phyloP scores from a whole-genome alignment of 2,888 invertebrate species.

The Cryptus armator region DNA sequence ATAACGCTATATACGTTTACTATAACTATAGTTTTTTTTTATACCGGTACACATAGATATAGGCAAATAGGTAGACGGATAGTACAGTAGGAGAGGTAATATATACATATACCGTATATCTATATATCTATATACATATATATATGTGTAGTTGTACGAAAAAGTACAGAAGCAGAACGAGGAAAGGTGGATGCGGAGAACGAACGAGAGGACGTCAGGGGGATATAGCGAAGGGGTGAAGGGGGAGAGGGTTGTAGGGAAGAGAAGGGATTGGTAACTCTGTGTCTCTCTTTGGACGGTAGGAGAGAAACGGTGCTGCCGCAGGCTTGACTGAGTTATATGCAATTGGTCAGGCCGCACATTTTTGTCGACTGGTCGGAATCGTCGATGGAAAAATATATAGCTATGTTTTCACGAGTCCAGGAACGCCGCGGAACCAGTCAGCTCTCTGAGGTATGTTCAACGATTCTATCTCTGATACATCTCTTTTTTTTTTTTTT shows the following conservation, averaged over 20 bases:
- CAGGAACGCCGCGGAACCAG: neutral
- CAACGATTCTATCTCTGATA: conserved; percentile 43
- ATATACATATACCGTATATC: conserved; percentile 41
- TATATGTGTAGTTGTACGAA: conserved; percentile 53
- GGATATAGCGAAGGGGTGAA: conserved; percentile 68
- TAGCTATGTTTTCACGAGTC: conserved; percentile 11
- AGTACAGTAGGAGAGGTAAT: conserved; percentile 33
- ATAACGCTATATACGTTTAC: conserved; percentile 21
- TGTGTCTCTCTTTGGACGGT: conserved; percentile 52
- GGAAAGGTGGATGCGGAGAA: conserved; percentile 48
- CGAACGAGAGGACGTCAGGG: conserved; percentile 25
- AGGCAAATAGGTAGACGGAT: conserved; percentile 65
- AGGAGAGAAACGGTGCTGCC: conserved; percentile 56
- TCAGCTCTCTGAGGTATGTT: conserved; percentile 41
- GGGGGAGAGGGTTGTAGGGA: conserved; percentile 24
- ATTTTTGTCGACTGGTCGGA: conserved; percentile 75
- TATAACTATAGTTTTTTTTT: conserved; percentile 1
- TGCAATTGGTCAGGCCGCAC: conserved; percentile 82
- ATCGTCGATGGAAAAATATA: conserved; percentile 49
- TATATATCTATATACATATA: conserved; percentile 56
- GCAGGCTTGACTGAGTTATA: conserved; percentile 80
- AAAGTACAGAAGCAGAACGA: conserved; percentile 54
- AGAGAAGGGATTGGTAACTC: conserved; percentile 66
- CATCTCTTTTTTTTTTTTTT: conserved; percentile 35
- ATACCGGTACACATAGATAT: conserved; percentile 72